Evolutionary conservation across 2,797 vertebrate species (phyloP).

Genomic region (Lacerta bilineata): DNA sequence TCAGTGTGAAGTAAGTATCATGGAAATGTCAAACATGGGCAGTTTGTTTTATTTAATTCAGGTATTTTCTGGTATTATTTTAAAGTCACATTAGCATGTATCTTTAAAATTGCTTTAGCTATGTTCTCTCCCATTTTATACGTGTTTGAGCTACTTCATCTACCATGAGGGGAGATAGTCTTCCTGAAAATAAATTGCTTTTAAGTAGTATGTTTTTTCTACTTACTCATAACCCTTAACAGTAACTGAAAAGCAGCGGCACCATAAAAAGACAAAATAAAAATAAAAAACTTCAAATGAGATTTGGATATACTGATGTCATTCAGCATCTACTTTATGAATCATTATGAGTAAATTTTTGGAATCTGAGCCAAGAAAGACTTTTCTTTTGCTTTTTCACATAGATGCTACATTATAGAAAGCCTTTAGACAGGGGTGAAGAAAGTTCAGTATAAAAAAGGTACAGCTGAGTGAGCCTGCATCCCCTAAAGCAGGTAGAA

Average conservation of each 20-base stretch:
- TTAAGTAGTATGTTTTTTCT: neutral
- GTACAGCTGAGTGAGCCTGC: neutral
- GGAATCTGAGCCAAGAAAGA: neutral
- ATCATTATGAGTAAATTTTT: neutral
- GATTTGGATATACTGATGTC: neutral
- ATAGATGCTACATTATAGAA: fast-evolving
- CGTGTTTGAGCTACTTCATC: neutral
- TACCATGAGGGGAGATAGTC: neutral
- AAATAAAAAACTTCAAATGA: neutral
- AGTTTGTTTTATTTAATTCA: neutral
- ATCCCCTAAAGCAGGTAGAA: neutral
- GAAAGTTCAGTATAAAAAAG: neutral
- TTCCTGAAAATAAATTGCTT: neutral
- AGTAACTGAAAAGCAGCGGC: neutral
- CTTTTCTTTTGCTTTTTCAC: neutral
- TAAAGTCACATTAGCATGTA: neutral
- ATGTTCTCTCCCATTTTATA: neutral
- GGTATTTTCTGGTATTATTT: neutral
- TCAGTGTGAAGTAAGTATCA: neutral
- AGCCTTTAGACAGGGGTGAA: neutral
- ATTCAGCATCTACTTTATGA: fast-evolving
- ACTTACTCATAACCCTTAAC: neutral
- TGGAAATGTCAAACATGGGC: neutral
- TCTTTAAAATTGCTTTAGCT: neutral
- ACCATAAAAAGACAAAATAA: neutral